phyloP scores from a whole-genome alignment of 2,797 vertebrate species.

The Cossypha heuglini region DNA sequence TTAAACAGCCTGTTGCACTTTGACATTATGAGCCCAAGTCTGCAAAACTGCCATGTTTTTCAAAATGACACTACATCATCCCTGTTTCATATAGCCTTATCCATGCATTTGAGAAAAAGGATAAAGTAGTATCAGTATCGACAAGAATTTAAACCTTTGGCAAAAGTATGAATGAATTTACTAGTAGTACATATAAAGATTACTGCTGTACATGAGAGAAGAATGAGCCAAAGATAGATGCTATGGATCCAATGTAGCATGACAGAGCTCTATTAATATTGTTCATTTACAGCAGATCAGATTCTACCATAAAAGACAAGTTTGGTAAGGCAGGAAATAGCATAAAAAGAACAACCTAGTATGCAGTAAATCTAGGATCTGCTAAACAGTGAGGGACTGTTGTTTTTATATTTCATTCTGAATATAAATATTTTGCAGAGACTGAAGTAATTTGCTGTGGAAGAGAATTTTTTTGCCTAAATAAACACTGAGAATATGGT shows the following conservation, averaged over 20 bases:
- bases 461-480: not conserved
- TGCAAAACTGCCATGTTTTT: not conserved
- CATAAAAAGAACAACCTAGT: not conserved
- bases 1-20: not conserved
- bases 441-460: not conserved
- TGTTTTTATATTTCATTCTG: not conserved
- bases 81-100: not conserved
- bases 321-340: not conserved
- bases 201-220: not conserved
- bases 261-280: not conserved
- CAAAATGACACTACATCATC: not conserved
- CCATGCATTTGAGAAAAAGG: not conserved
- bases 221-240: not conserved
- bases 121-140: not conserved
- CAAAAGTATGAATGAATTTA: not conserved
- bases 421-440: not conserved
- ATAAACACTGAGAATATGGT: not conserved
- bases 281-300: not conserved
- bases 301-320: not conserved
- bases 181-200: not conserved
- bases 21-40: not conserved
- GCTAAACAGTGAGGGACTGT: not conserved
- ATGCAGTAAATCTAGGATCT: not conserved
- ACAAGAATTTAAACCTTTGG: not conserved
- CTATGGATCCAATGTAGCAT: not conserved